A percentile compares a stretch with the other conserved stretches of the same genome.
Conservation (phyloP, 2,797 vertebrate genomes). For the Triplophysa bombifrons region DNA sequence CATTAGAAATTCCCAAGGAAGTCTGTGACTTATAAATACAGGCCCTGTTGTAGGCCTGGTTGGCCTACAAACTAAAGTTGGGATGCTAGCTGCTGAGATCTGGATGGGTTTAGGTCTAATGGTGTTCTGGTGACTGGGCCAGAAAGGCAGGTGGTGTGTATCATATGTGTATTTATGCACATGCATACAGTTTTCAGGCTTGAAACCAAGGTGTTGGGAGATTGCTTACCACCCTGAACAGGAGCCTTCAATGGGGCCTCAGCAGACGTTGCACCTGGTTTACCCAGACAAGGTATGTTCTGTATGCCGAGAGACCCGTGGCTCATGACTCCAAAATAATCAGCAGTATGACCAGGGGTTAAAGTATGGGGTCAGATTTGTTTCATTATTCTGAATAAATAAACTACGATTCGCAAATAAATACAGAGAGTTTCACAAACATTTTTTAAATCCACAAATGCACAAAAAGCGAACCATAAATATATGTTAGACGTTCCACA, state of each 20-base stretch:
- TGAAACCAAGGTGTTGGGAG: slow-evolving; percentile 12
- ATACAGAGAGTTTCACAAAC: too few relatives aligned
- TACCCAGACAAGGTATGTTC: slow-evolving; percentile 64
- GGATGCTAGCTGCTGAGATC: neutral
- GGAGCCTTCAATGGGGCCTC: slow-evolving; percentile 47
- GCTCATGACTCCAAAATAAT: slow-evolving; percentile 63
- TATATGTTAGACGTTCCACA: too few relatives aligned
- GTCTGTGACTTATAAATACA: too few relatives aligned
- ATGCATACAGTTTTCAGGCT: slow-evolving; percentile 38
- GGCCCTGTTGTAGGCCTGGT: neutral
- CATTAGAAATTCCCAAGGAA: too few relatives aligned
- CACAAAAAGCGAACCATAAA: too few relatives aligned
- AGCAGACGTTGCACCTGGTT: slow-evolving; percentile 60
- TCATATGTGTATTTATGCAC: slow-evolving; percentile 5
- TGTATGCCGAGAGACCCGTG: slow-evolving; percentile 60
- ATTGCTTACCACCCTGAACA: slow-evolving; percentile 55
- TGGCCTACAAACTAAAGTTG: neutral
- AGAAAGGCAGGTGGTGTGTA: slow-evolving; percentile 1
- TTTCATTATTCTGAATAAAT: too few relatives aligned
- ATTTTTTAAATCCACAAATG: too few relatives aligned
- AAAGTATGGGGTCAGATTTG: too few relatives aligned
- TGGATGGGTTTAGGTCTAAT: neutral
- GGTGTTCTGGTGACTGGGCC: slow-evolving; percentile 28
- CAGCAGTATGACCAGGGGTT: slow-evolving; percentile 23
- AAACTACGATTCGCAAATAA: too few relatives aligned